Percentiles rank a stretch among this genome's conserved stretches.
Evolutionary conservation across 2,113 vertebrate genomes (phyloP).

Genomic region (Okapia johnstoni): DNA sequence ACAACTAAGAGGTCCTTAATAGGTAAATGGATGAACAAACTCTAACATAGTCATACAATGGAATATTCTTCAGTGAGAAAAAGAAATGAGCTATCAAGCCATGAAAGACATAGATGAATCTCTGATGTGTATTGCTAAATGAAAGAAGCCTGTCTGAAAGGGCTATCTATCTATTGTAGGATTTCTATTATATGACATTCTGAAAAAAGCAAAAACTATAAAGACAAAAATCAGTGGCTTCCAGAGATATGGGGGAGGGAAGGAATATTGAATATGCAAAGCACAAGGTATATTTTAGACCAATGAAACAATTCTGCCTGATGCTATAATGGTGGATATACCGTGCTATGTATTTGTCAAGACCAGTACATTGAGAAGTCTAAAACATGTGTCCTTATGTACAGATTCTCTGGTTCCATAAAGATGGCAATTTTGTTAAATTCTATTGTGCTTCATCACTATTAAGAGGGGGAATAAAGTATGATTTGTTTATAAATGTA

Average conservation of each 20-base stretch:
- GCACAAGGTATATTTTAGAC: not conserved
- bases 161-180: not conserved
- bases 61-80: not conserved
- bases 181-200: not conserved
- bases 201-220: not conserved
- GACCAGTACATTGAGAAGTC: not conserved
- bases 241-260: not conserved
- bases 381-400: not conserved
- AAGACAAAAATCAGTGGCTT: not conserved
- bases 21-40: not conserved
- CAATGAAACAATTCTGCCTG: not conserved
- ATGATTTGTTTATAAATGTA: not conserved
- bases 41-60: not conserved
- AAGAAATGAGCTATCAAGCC: not conserved
- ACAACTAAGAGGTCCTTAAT: not conserved
- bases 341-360: not conserved
- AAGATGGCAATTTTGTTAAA: not conserved
- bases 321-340: not conserved
- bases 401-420: not conserved
- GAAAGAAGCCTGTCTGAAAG: not conserved
- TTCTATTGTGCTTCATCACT: not conserved
- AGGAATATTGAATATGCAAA: not conserved
- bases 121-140: not conserved
- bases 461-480: not conserved
- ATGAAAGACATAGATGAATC: not conserved